phyloP scores from a whole-genome alignment of 2,888 invertebrate species.

The Terebella lapidaria region DNA sequence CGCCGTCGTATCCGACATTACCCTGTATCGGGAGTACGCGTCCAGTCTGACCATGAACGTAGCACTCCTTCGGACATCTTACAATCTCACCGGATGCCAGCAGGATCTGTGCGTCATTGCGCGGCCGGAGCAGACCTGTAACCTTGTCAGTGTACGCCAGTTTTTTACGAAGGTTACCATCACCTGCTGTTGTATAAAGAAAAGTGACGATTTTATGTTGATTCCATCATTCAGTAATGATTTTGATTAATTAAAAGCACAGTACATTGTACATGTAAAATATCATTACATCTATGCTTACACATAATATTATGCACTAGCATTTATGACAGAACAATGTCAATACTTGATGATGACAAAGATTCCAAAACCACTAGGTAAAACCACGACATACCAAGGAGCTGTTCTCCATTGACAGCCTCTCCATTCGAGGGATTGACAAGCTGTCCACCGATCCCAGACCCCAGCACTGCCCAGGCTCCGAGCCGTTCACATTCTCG shows the following conservation, averaged over 20 bases:
- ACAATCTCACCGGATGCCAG: slow-evolving; percentile 31
- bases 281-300: too few species aligned
- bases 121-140: slow-evolving; percentile 41
- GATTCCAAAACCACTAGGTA: too few species aligned
- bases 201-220: too few species aligned
- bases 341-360: too few species aligned
- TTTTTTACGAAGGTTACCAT: slow-evolving; percentile 18
- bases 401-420: slow-evolving; percentile 31
- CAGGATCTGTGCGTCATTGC: slow-evolving; percentile 35
- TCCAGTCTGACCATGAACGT: slow-evolving; percentile 47
- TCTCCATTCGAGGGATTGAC: slow-evolving; percentile 29
- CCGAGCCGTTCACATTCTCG: slow-evolving; percentile 41
- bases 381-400: too few species aligned
- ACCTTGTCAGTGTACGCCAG: slow-evolving; percentile 32
- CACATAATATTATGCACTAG: too few species aligned
- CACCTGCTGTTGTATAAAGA: not conserved
- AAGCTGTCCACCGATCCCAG: slow-evolving; percentile 38
- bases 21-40: slow-evolving; percentile 43
- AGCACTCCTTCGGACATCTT: slow-evolving; percentile 35
- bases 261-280: too few species aligned
- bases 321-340: too few species aligned
- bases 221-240: too few species aligned
- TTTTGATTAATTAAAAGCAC: too few species aligned
- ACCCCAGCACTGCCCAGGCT: slow-evolving; percentile 43
- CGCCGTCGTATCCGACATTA: slow-evolving; percentile 43